phyloP scores from a whole-genome alignment of 2,888 invertebrate species.

The Germaria angustata region DNA sequence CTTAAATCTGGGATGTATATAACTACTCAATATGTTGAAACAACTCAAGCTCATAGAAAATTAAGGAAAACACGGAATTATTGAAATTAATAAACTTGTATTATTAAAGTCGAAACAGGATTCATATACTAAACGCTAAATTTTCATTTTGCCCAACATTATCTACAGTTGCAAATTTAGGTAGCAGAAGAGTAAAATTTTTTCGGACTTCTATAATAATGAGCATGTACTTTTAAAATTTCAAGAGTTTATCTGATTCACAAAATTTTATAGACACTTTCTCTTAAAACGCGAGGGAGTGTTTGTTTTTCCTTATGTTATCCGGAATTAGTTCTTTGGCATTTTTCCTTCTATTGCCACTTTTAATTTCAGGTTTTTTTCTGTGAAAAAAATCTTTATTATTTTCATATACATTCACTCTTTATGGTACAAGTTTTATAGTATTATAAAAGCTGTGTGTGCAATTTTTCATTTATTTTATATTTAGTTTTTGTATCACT shows the following conservation, averaged over 20 bases:
- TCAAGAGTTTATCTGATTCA: background rate
- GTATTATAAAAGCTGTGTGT: background rate
- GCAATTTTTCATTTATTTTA: background rate
- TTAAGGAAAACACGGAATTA: too few species aligned
- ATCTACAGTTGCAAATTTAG: constrained; percentile 2
- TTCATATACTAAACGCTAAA: background rate
- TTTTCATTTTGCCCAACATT: background rate
- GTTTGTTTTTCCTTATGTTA: constrained; percentile 45
- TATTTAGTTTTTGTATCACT: background rate
- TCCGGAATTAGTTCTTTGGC: constrained; percentile 22
- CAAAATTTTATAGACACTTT: background rate
- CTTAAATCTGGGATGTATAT: too few species aligned
- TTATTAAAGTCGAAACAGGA: too few species aligned
- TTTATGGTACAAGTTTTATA: background rate
- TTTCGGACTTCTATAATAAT: background rate
- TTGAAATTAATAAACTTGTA: too few species aligned
- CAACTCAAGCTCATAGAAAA: too few species aligned
- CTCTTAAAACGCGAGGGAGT: constrained; percentile 64
- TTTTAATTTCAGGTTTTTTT: constrained; percentile 9
- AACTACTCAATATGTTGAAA: too few species aligned
- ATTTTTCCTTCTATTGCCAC: constrained; percentile 2
- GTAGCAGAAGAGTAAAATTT: background rate
- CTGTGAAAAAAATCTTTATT: constrained; percentile 1
- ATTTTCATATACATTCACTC: background rate
- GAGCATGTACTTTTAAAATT: background rate